Conservation (phyloP, 2,113 vertebrate genomes). For the Cranoglanis bouderius region DNA sequence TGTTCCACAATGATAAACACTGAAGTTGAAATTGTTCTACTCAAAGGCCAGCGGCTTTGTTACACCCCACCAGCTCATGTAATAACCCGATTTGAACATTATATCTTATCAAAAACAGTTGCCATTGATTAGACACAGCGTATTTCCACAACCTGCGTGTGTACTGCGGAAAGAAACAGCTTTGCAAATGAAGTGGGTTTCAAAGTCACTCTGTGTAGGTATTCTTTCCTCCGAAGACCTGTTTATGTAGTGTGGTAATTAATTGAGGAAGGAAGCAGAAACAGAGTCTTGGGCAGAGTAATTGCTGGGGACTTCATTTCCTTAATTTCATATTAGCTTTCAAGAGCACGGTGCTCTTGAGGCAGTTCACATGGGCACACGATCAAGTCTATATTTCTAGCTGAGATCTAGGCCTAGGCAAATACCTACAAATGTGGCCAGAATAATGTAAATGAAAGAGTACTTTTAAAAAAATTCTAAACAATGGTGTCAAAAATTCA, state of each 20-base stretch:
- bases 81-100: neutral
- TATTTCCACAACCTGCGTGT: neutral
- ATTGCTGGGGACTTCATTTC: conserved; percentile 40
- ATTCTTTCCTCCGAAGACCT: conserved; percentile 8
- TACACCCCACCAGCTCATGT: neutral
- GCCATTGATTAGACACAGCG: neutral
- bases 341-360: conserved; percentile 14
- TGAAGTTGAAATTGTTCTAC: neutral
- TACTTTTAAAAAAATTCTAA: neutral
- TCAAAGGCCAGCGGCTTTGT: neutral
- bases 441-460: neutral
- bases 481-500: neutral
- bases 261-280: conserved; percentile 26
- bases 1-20: neutral
- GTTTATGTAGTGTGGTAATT: conserved; percentile 32
- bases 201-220: conserved; percentile 28
- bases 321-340: conserved; percentile 42
- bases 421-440: neutral
- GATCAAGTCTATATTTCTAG: neutral
- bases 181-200: conserved; percentile 20
- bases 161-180: neutral
- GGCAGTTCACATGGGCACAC: neutral
- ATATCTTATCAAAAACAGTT: neutral
- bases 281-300: conserved; percentile 33
- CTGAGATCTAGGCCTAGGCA: neutral